Percentiles rank a stretch among this genome's conserved stretches.
Evolutionary conservation across 1,140 invertebrate genomes (phyloP).

Genomic region (Aphidius gifuensis): DNA sequence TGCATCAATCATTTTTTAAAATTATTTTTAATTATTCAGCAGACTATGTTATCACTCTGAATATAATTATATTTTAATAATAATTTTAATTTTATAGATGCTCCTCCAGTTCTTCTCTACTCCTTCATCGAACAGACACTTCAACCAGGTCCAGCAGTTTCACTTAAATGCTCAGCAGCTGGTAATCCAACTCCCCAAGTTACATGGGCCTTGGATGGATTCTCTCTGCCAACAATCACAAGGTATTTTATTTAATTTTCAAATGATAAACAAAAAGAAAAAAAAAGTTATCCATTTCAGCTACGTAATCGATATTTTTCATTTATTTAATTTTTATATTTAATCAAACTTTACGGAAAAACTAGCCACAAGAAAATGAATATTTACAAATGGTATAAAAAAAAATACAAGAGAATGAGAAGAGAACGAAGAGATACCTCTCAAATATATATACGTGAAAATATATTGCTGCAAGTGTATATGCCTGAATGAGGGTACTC

Average conservation of each 20-base stretch:
- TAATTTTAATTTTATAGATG: slow-evolving; percentile 60
- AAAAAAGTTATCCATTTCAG: not conserved
- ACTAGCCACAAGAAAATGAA: slow-evolving; percentile 13
- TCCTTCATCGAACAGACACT: slow-evolving; percentile 81
- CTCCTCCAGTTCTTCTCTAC: slow-evolving; percentile 76
- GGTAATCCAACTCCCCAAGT: slow-evolving; percentile 84
- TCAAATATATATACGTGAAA: not conserved
- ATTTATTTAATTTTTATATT: slow-evolving; percentile 30
- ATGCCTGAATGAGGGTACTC: slow-evolving; percentile 14
- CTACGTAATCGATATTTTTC: too few species aligned
- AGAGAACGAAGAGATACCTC: not conserved
- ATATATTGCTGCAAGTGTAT: slow-evolving; percentile 8
- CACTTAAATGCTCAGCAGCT: slow-evolving; percentile 79
- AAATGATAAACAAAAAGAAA: slow-evolving; percentile 9
- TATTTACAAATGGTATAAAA: slow-evolving; percentile 9
- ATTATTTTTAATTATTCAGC: not conserved
- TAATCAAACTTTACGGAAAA: slow-evolving; percentile 3
- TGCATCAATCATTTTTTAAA: too few species aligned
- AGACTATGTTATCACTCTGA: not conserved
- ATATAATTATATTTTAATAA: not conserved
- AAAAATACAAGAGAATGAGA: not conserved
- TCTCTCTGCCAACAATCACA: slow-evolving; percentile 68
- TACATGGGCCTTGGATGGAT: slow-evolving; percentile 78
- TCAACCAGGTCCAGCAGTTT: slow-evolving; percentile 79
- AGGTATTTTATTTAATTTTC: slow-evolving; percentile 54